Conservation (phyloP, 2,888 invertebrate genomes). For the Lycophotia porphyrea region DNA sequence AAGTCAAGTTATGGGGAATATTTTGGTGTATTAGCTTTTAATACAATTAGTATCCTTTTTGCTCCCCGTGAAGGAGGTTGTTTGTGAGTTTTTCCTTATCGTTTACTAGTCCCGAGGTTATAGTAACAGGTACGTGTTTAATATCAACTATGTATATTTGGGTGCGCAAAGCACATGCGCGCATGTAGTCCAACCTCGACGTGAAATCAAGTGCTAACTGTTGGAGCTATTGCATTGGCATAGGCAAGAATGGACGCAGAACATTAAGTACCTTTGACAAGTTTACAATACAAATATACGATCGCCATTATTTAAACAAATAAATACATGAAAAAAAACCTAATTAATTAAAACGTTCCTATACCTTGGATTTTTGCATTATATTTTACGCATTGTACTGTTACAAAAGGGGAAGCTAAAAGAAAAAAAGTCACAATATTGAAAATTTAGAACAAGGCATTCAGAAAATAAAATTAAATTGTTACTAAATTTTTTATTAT, state of each 20-base stretch:
- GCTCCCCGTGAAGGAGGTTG: slow-evolving; percentile 21
- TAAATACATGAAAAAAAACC: not conserved
- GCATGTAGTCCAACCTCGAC: not conserved
- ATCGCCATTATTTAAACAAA: not conserved
- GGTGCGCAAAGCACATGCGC: slow-evolving; percentile 6
- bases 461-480: not conserved
- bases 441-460: not conserved
- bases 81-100: not conserved
- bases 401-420: not conserved
- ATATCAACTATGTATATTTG: not conserved
- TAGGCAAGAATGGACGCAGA: not conserved
- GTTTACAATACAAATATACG: not conserved
- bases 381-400: not conserved
- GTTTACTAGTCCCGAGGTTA: not conserved
- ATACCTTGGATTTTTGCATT: not conserved
- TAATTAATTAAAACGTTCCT: not conserved
- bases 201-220: not conserved
- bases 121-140: not conserved
- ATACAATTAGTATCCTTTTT: slow-evolving; percentile 33
- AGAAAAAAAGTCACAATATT: not conserved
- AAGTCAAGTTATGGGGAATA: not conserved
- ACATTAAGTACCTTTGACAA: not conserved
- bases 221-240: not conserved
- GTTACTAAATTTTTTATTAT: not conserved
- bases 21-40: not conserved